Percentiles rank a stretch among this genome's conserved stretches.
These are phyloP conservation scores for Hirundo rustica DNA, from an alignment of 2,797 vertebrate genomes.

Conservation along the genomic window DNA sequence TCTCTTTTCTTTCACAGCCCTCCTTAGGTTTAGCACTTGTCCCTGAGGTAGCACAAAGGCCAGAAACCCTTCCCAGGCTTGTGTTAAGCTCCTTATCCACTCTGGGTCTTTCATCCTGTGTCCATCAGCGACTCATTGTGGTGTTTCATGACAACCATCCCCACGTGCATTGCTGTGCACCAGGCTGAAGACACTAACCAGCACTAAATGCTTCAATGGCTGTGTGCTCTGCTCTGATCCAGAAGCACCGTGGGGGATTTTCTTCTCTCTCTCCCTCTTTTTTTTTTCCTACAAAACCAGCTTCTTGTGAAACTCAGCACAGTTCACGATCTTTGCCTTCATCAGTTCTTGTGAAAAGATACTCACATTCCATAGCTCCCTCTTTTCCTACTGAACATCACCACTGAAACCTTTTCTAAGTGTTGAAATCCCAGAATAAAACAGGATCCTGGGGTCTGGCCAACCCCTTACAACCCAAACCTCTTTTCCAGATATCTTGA, in stretches of 20 bases:
- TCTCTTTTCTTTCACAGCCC: neutral
- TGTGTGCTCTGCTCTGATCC: neutral
- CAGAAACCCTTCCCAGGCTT: constrained; percentile 37
- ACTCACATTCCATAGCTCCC: neutral
- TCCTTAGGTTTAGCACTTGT: constrained; percentile 3
- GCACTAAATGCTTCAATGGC: neutral
- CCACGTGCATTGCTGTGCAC: neutral
- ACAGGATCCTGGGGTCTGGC: neutral
- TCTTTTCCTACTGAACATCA: neutral
- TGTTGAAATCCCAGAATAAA: neutral
- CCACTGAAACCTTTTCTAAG: neutral
- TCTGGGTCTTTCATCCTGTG: neutral
- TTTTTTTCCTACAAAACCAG: neutral
- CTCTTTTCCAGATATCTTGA: neutral
- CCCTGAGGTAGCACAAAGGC: neutral
- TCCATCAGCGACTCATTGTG: neutral
- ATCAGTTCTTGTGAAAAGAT: neutral
- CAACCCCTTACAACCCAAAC: neutral
- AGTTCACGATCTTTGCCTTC: neutral
- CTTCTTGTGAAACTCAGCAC: neutral
- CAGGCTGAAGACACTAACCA: neutral
- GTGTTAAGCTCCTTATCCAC: constrained; percentile 33
- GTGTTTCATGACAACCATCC: neutral
- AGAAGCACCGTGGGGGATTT: neutral
- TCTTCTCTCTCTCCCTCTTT: neutral